phyloP scores from a whole-genome alignment of 2,113 vertebrate genomes.

The Nansenia antarctica region DNA sequence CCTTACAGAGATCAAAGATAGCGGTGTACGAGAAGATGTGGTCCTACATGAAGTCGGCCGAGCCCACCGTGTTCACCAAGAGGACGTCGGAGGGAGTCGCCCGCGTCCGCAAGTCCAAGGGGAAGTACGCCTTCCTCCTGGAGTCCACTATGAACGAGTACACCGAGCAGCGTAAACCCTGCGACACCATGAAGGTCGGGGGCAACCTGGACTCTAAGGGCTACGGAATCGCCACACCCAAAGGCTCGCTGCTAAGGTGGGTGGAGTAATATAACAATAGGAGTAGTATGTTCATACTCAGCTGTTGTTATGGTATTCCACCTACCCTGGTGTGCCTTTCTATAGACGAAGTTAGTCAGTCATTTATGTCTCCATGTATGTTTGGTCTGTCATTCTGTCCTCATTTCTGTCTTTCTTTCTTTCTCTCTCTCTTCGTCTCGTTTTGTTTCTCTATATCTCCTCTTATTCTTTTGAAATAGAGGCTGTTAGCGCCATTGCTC shows the following conservation, averaged over 20 bases:
- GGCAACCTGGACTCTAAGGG: constrained; percentile 99
- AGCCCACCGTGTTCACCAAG: constrained; percentile 97
- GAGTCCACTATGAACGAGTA: constrained; percentile 99
- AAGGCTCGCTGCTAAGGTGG: constrained; percentile 99
- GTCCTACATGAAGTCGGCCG: constrained; percentile 98
- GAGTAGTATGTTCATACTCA: constrained; percentile 66
- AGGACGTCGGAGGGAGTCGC: constrained; percentile 96
- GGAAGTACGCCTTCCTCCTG: constrained; percentile 98
- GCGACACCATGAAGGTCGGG: constrained; percentile 99
- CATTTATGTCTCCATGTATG: constrained; percentile 2
- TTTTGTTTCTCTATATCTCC: neutral
- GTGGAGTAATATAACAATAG: constrained; percentile 99
- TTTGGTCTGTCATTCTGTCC: neutral
- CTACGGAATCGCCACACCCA: constrained; percentile 97
- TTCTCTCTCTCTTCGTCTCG: neutral
- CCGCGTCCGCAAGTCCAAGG: constrained; percentile 97
- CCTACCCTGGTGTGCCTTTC: constrained; percentile 97
- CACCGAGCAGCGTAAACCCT: constrained; percentile 98
- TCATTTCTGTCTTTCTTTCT: neutral
- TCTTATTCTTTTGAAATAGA: constrained; percentile 25
- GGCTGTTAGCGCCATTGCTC: constrained; percentile 28
- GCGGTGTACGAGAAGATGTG: constrained; percentile 99
- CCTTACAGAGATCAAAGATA: constrained; percentile 94
- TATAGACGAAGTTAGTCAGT: constrained; percentile 58
- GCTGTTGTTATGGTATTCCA: constrained; percentile 99